phyloP scores from a whole-genome alignment of 2,113 vertebrate genomes.

The Lophura nycthemera region DNA sequence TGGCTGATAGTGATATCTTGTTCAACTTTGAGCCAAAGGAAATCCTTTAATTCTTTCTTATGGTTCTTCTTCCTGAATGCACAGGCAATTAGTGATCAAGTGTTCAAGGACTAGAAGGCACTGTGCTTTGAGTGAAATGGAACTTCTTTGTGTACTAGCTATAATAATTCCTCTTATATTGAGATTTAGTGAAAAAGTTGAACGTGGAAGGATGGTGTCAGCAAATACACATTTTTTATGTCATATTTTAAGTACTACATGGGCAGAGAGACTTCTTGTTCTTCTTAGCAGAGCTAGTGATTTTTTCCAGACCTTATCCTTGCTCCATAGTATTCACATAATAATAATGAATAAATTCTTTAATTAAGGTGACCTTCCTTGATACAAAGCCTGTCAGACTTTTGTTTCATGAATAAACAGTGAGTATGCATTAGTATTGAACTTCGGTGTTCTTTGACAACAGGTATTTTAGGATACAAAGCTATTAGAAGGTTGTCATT shows the following conservation, averaged over 20 bases:
- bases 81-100: background rate
- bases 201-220: background rate
- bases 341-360: background rate
- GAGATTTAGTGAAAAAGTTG: background rate
- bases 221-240: background rate
- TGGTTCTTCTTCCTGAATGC: background rate
- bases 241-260: background rate
- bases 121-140: background rate
- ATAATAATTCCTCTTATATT: background rate
- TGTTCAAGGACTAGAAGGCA: background rate
- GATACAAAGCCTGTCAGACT: background rate
- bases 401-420: background rate
- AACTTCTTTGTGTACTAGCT: background rate
- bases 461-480: background rate
- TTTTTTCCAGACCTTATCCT: background rate
- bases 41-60: background rate
- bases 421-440: background rate
- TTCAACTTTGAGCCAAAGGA: background rate
- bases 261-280: background rate
- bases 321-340: background rate
- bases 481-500: background rate
- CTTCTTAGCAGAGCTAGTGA: background rate
- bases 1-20: background rate
- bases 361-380: background rate
- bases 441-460: background rate